A percentile compares a stretch with the other conserved stretches of the same genome.
Conservation (phyloP, 2,797 vertebrate genomes). For the Tenualosa thibaudeaui region DNA sequence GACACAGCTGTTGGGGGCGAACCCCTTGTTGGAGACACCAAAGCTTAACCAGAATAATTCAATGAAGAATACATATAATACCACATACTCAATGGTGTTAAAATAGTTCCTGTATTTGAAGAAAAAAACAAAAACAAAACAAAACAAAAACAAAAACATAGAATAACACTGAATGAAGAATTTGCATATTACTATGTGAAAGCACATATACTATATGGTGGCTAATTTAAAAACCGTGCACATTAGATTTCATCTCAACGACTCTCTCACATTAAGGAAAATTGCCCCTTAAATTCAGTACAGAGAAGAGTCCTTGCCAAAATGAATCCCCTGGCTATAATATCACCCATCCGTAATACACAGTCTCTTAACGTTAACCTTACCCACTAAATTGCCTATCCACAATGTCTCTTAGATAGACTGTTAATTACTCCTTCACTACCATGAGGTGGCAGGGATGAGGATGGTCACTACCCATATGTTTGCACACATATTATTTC, state of each 20-base stretch:
- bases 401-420: background rate
- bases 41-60: background rate
- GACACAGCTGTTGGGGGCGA: background rate
- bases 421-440: background rate
- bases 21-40: constrained; percentile 16
- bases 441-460: background rate
- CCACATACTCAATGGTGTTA: background rate
- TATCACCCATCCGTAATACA: background rate
- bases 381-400: constrained; percentile 2
- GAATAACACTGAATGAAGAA: too few relatives aligned
- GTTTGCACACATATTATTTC: constrained; percentile 6
- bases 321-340: constrained; percentile 1
- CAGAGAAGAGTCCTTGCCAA: background rate
- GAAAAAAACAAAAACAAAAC: background rate
- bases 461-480: background rate
- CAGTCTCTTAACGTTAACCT: constrained; percentile 10
- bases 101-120: background rate
- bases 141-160: too few relatives aligned
- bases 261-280: background rate
- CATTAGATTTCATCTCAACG: background rate
- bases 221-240: background rate
- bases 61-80: background rate
- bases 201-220: background rate
- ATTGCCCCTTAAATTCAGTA: background rate
- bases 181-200: too few relatives aligned